Evolutionary conservation across 2,113 vertebrate species (phyloP).

Genomic region (Psittacara wagleri): DNA sequence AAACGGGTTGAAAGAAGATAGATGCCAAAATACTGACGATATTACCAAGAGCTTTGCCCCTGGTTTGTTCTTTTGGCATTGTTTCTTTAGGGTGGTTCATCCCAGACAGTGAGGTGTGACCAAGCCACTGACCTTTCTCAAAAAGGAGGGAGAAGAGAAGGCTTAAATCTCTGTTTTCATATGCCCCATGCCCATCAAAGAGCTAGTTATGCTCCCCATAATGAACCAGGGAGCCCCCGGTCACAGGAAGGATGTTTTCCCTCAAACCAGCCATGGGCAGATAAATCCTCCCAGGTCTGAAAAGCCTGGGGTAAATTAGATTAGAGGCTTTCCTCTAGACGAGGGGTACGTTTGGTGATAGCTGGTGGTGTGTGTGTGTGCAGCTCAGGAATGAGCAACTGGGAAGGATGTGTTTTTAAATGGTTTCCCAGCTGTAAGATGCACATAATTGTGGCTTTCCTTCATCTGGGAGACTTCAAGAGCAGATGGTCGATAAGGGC

Average conservation of each 20-base stretch:
- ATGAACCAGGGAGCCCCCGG: neutral
- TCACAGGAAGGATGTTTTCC: neutral
- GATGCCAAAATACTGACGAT: neutral
- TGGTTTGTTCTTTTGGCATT: neutral
- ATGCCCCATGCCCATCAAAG: neutral
- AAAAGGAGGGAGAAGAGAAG: neutral
- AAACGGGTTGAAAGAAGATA: neutral
- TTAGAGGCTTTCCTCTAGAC: neutral
- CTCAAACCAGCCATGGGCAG: neutral
- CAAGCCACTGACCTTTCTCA: neutral
- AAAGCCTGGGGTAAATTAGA: neutral
- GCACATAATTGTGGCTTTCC: neutral
- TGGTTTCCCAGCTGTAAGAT: neutral
- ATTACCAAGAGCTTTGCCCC: neutral
- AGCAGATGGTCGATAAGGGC: neutral
- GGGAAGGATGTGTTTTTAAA: neutral
- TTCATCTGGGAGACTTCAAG: slow-evolving; percentile 6
- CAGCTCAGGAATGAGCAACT: neutral
- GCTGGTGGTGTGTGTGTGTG: neutral
- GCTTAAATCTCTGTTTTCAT: neutral
- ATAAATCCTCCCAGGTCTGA: neutral
- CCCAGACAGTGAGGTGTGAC: fast-evolving
- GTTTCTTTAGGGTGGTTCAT: fast-evolving
- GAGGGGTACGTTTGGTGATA: neutral
- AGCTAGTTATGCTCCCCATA: neutral